Evolutionary conservation across 1,140 invertebrate genomes (phyloP).

Genomic region (Dufourea novaeangliae): DNA sequence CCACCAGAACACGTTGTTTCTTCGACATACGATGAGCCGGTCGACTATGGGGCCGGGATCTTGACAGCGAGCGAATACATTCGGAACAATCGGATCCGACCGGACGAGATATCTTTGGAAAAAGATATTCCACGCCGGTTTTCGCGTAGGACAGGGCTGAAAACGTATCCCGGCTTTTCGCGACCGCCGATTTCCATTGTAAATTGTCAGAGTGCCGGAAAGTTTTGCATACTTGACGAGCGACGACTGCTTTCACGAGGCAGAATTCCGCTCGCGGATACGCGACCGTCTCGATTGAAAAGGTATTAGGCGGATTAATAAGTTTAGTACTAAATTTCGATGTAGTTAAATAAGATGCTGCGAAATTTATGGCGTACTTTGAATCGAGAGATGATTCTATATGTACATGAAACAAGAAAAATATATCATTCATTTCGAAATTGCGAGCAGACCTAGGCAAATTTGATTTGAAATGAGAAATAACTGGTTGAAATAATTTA

Average conservation of each 20-base stretch:
- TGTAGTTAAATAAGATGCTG: too few species aligned
- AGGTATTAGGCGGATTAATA: not conserved
- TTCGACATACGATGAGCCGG: not conserved
- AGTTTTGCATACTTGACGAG: slow-evolving; percentile 66
- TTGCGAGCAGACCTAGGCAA: too few species aligned
- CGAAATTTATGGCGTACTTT: too few species aligned
- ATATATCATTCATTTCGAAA: too few species aligned
- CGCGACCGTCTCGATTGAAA: slow-evolving; percentile 17
- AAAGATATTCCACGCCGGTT: slow-evolving; percentile 20
- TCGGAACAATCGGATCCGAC: slow-evolving; percentile 26
- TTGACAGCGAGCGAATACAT: slow-evolving; percentile 24
- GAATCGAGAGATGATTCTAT: too few species aligned
- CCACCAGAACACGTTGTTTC: not conserved
- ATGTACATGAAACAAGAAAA: too few species aligned
- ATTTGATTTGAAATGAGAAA: too few species aligned
- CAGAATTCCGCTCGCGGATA: slow-evolving; percentile 5
- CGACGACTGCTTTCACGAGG: slow-evolving; percentile 10
- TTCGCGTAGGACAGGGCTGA: not conserved
- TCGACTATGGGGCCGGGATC: slow-evolving; percentile 1
- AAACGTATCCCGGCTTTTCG: slow-evolving; percentile 15
- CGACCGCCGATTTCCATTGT: slow-evolving; percentile 58
- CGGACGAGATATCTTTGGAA: slow-evolving; percentile 10
- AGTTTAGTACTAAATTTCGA: not conserved
- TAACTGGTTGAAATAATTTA: too few species aligned
- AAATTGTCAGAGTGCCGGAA: slow-evolving; percentile 55